phyloP scores from a whole-genome alignment of 2,888 invertebrate species.

The Calameuta pallipes region DNA sequence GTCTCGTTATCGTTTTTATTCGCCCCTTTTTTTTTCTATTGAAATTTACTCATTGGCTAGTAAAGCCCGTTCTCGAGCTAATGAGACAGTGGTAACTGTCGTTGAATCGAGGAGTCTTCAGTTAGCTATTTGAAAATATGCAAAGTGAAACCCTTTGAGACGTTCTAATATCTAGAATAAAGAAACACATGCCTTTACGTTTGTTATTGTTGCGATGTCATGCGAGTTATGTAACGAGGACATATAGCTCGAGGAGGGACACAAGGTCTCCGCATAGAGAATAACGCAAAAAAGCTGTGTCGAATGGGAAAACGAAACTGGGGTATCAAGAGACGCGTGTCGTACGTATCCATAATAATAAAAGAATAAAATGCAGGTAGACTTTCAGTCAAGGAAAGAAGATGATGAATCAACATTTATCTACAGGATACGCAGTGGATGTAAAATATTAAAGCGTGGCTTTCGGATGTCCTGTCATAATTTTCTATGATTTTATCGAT shows the following conservation, averaged over 20 bases:
- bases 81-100: not conserved
- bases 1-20: not conserved
- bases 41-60: not conserved
- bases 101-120: not conserved
- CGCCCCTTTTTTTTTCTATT: not conserved
- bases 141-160: not conserved
- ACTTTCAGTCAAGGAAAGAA: not conserved
- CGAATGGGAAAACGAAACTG: constrained; percentile 13
- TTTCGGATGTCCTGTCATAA: not conserved
- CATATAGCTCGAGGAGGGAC: constrained; percentile 30
- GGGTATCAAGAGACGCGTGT: not conserved
- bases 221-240: constrained; percentile 26
- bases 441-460: not conserved
- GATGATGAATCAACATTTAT: not conserved
- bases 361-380: not conserved
- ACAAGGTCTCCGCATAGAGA: constrained; percentile 23
- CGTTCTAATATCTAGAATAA: not conserved
- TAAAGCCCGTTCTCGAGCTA: not conserved
- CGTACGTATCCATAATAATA: not conserved
- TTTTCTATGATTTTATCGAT: not conserved
- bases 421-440: not conserved
- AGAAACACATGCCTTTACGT: constrained; percentile 1
- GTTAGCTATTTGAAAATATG: not conserved
- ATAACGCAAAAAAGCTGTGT: constrained; percentile 10
- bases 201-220: constrained; percentile 10